Base-by-base conservation (phyloP, 2,797 vertebrate species). In the Crypturellus tataupa region DNA sequence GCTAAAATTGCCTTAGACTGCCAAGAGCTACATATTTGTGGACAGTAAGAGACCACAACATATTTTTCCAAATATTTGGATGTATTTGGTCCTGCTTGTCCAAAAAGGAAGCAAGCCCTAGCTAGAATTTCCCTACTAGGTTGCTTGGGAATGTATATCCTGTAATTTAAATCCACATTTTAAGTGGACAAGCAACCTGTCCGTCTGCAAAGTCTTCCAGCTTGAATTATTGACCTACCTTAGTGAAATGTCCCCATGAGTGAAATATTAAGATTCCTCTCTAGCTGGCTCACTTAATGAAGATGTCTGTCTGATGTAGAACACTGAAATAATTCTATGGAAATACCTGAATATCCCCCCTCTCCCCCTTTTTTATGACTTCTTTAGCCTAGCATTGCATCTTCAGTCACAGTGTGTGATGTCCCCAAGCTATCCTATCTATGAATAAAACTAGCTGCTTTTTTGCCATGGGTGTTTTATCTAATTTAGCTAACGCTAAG, bases 231-330 rank as follows among this genome's bases (percentile, higher is more conserved):
- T 95, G 79, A 88, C 90, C 69, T 87, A 37, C 58, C 69, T 78
- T 80, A 87, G 81, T 80, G 64, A 78, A 93, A 80, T 82, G 83
- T 91, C 92, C 81, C 68, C 1, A 0, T 85, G 60, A 82, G 60
- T 44, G 0, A 2, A 85, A 58, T 84, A 90, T 19, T 62, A 91
- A 90, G 19, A 64, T 82, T 82, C 31, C 21, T 82, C 31, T 76
- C 46, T 92, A 59, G 60, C 31, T 94, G 85, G 94, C 88, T 75
- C 73, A 91, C 86, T 94, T 94, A 88, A 88, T 88, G 85, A 91
- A 94, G 58, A 71, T 63, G 14, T 90, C 63, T 63, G 14, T 90
- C 63, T 88, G 53, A 64, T 64, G 88, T 80, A 87, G 65, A 89
- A 62, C 62, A n/a, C 46, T 89, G 80, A 53, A 71, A 89, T 46